phyloP scores from a whole-genome alignment of 2,888 invertebrate species.

The Ophion obscuratus region DNA sequence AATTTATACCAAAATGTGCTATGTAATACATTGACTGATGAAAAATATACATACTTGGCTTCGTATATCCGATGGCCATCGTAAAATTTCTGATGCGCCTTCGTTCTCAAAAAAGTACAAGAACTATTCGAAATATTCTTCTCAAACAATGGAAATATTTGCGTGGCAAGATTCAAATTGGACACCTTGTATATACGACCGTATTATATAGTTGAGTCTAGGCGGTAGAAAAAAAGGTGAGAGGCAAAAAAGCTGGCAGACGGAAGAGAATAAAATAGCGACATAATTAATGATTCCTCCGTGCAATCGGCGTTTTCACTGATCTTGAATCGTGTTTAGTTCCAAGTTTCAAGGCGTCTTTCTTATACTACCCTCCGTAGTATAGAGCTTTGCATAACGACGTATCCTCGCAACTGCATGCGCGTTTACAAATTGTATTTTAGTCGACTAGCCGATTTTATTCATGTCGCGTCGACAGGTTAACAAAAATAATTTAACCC shows the following conservation, averaged over 20 bases:
- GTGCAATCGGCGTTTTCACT: constrained; percentile 80
- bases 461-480: not conserved
- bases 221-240: not conserved
- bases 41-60: too few relatives aligned
- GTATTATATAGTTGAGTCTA: not conserved
- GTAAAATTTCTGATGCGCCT: too few relatives aligned
- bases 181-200: not conserved
- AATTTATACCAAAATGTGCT: too few relatives aligned
- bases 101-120: too few relatives aligned
- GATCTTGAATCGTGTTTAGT: constrained; percentile 72
- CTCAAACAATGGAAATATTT: too few relatives aligned
- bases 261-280: constrained; percentile 53
- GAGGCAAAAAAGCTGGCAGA: constrained; percentile 16
- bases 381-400: constrained; percentile 70
- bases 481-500: not conserved
- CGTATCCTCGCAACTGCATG: constrained; percentile 40
- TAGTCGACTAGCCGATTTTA: not conserved
- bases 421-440: not conserved
- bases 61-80: too few relatives aligned
- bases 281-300: constrained; percentile 71
- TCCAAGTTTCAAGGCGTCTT: constrained; percentile 65
- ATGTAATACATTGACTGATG: too few relatives aligned
- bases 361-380: constrained; percentile 28
- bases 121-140: too few relatives aligned
- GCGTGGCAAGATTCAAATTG: not conserved